Percentiles rank a stretch among this genome's conserved stretches.
These are phyloP conservation scores for Orchesella cincta DNA, from an alignment of 1,140 invertebrate genomes.

Conservation along the genomic window DNA sequence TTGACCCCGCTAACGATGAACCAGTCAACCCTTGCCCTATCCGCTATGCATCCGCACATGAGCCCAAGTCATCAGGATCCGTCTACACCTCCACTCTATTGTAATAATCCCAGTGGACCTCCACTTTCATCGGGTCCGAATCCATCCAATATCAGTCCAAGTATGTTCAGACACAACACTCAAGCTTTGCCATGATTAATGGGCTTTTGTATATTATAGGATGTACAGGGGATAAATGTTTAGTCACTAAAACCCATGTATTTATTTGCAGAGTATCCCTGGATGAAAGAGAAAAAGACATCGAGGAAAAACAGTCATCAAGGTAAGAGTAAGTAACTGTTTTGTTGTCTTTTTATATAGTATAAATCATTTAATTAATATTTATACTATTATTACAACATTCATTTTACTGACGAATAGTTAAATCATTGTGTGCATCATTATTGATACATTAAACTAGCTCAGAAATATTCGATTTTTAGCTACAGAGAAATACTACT, in stretches of 20 bases:
- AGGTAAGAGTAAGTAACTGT: constrained; percentile 65
- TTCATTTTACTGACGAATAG: neutral
- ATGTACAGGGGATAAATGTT: no score
- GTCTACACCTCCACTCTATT: constrained; percentile 30
- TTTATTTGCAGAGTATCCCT: constrained; percentile 78
- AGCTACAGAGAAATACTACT: no score
- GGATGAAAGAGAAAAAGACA: constrained; percentile 98
- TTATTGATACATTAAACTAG: neutral
- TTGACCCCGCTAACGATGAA: constrained; percentile 45
- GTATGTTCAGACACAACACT: constrained; percentile 15
- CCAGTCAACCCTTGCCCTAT: constrained; percentile 29
- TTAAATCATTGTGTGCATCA: neutral
- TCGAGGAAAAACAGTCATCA: constrained; percentile 83
- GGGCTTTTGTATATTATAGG: neutral
- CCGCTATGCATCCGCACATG: constrained; percentile 47
- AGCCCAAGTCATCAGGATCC: constrained; percentile 48
- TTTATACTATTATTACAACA: no score
- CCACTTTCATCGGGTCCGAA: constrained; percentile 13
- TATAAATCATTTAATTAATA: no score
- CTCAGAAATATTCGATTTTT: neutral
- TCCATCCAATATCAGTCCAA: constrained; percentile 17
- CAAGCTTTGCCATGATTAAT: neutral
- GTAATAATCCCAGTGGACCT: constrained; percentile 8
- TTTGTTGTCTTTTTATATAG: neutral
- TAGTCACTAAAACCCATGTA: no score